Conservation (phyloP, 1,140 invertebrate genomes). For the Artemia franciscana region DNA sequence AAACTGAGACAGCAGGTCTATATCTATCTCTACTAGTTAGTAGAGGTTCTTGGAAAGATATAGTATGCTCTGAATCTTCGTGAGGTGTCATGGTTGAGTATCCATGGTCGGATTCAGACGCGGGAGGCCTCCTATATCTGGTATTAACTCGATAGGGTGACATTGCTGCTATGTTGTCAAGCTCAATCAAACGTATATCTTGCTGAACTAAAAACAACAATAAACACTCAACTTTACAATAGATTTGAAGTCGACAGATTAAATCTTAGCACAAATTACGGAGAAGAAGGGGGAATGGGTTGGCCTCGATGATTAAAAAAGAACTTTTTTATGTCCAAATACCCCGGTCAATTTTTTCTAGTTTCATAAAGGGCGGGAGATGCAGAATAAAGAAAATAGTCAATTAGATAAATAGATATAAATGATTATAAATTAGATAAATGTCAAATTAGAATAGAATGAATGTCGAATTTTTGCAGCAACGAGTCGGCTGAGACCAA, state of each 20-base stretch:
- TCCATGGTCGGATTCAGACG: slow-evolving; percentile 72
- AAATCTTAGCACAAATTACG: too few relatives aligned
- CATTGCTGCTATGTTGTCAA: slow-evolving; percentile 33
- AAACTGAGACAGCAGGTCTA: slow-evolving; percentile 17
- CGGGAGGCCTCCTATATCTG: slow-evolving; percentile 46
- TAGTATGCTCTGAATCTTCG: slow-evolving; percentile 56
- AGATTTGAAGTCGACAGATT: background rate
- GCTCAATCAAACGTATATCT: slow-evolving; percentile 21
- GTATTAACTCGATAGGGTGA: slow-evolving; percentile 70
- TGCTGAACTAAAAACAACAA: slow-evolving; percentile 15
- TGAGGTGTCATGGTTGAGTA: slow-evolving; percentile 87
- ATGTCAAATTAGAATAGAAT: too few relatives aligned
- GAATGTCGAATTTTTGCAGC: too few relatives aligned
- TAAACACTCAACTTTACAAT: slow-evolving; percentile 2
- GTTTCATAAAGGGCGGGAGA: too few relatives aligned
- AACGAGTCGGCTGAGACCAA: too few relatives aligned
- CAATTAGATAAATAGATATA: too few relatives aligned
- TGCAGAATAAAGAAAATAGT: too few relatives aligned
- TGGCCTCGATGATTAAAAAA: too few relatives aligned
- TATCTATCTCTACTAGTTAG: slow-evolving; percentile 24
- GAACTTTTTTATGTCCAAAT: background rate
- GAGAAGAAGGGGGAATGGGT: too few relatives aligned
- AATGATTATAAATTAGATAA: too few relatives aligned
- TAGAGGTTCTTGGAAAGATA: slow-evolving; percentile 34
- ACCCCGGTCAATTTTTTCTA: background rate